Percentiles rank a stretch among this genome's conserved stretches.
Evolutionary conservation across 2,888 invertebrate species (phyloP).

Genomic region (Coleophora deauratella): DNA sequence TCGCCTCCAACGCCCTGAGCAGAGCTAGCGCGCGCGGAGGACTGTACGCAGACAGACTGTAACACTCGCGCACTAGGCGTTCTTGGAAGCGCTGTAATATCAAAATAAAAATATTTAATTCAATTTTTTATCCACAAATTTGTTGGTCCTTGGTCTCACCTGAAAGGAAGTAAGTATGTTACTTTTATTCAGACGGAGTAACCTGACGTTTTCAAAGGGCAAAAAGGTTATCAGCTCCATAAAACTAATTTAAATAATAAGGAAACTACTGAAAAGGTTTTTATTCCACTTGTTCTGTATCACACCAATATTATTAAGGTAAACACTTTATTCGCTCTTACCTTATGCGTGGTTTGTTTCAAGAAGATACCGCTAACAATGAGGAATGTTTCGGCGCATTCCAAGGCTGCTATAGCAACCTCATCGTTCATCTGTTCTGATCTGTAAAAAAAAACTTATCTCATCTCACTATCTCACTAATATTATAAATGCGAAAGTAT

Average conservation of each 20-base stretch:
- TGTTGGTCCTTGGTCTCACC: too few relatives aligned
- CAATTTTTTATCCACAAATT: neutral
- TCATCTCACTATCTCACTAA: too few relatives aligned
- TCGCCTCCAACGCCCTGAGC: conserved; percentile 38
- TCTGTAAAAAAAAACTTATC: conserved; percentile 30
- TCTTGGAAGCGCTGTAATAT: conserved; percentile 46
- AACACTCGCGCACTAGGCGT: conserved; percentile 45
- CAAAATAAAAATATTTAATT: neutral
- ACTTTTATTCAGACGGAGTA: too few relatives aligned
- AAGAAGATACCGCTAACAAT: conserved; percentile 52
- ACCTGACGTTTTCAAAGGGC: too few relatives aligned
- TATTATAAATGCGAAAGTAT: too few relatives aligned
- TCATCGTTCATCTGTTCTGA: conserved; percentile 40
- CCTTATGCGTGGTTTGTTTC: conserved; percentile 50
- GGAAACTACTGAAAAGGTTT: too few relatives aligned
- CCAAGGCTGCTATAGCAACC: conserved; percentile 47
- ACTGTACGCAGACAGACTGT: conserved; percentile 20
- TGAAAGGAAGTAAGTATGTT: too few relatives aligned
- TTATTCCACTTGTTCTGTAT: too few relatives aligned
- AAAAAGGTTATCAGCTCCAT: too few relatives aligned
- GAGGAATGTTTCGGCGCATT: conserved; percentile 48
- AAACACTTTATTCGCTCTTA: conserved; percentile 15
- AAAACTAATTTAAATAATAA: too few relatives aligned
- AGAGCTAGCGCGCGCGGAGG: conserved; percentile 21
- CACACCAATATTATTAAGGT: too few relatives aligned